These are phyloP conservation scores for Acleris emargana DNA, from an alignment of 2,888 invertebrate genomes.

Conservation along the genomic window DNA sequence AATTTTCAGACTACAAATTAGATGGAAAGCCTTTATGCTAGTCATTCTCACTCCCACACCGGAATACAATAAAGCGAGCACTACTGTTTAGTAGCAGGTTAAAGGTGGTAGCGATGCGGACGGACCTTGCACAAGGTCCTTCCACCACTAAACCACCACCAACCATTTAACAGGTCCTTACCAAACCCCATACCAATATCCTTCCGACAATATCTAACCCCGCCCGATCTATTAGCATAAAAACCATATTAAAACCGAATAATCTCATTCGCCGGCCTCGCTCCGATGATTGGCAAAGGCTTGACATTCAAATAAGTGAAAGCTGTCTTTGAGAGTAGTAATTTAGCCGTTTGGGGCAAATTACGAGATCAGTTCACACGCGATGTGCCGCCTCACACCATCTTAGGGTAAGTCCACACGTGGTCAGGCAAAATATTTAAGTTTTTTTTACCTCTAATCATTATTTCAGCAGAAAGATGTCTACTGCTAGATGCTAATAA, in stretches of 20 bases:
- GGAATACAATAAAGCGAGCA: too few relatives aligned
- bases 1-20: too few relatives aligned
- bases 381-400: constrained; percentile 48
- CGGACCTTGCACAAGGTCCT: too few relatives aligned
- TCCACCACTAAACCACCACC: too few relatives aligned
- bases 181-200: too few relatives aligned
- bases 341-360: constrained; percentile 59
- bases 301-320: constrained; percentile 56
- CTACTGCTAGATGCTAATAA: neutral
- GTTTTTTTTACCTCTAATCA: neutral
- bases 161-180: too few relatives aligned
- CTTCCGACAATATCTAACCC: constrained; percentile 3
- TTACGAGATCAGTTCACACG: constrained; percentile 55
- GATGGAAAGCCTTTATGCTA: too few relatives aligned
- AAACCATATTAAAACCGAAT: constrained; percentile 23
- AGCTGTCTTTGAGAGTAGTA: constrained; percentile 53
- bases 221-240: constrained; percentile 19
- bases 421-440: neutral
- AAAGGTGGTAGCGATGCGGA: too few relatives aligned
- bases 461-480: neutral
- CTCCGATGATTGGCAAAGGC: constrained; percentile 41
- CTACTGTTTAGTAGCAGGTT: too few relatives aligned
- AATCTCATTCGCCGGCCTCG: constrained; percentile 39
- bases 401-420: constrained; percentile 19
- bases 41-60: too few relatives aligned